A percentile compares a stretch with the other conserved stretches of the same genome.
Conservation (phyloP, 2,113 vertebrate genomes). For the Syngnathus scovelli region DNA sequence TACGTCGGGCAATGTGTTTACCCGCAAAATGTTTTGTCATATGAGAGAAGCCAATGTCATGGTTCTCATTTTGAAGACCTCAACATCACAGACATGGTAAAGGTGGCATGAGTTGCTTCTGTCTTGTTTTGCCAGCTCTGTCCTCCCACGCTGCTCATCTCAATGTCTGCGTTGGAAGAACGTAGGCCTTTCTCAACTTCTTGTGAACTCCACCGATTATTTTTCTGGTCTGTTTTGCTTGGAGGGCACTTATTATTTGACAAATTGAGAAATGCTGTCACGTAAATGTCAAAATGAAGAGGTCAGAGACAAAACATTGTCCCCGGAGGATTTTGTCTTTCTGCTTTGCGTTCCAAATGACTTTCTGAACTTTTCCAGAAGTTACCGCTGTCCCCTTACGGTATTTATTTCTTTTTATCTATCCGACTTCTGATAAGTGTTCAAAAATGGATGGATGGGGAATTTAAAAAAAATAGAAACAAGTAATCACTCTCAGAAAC, state of each 20-base stretch:
- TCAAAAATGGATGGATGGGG: not conserved
- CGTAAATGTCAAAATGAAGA: conserved; percentile 20
- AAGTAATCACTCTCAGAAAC: conserved; percentile 10
- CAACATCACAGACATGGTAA: conserved; percentile 15
- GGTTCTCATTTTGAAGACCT: conserved; percentile 14
- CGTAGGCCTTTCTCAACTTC: conserved; percentile 30
- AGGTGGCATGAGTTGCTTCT: conserved; percentile 19
- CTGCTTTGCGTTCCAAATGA: not conserved
- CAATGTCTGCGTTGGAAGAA: conserved; percentile 31
- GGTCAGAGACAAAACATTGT: conserved; percentile 4
- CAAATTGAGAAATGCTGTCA: conserved; percentile 12
- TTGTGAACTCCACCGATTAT: conserved; percentile 20
- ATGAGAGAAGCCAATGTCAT: conserved; percentile 7
- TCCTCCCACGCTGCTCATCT: conserved; percentile 47
- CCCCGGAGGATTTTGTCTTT: conserved; percentile 7
- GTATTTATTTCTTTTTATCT: too few species aligned
- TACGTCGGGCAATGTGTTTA: conserved; percentile 7
- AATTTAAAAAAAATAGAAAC: not conserved
- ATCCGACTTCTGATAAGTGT: not conserved
- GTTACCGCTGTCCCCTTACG: not conserved
- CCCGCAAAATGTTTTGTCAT: not conserved
- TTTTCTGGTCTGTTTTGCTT: not conserved
- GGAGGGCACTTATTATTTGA: conserved; percentile 12
- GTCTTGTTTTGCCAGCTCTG: conserved; percentile 20
- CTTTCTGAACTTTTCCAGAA: not conserved